These are phyloP conservation scores for Oreonectes daqikongensis DNA, from an alignment of 2,797 vertebrate genomes.

Conservation along the genomic window DNA sequence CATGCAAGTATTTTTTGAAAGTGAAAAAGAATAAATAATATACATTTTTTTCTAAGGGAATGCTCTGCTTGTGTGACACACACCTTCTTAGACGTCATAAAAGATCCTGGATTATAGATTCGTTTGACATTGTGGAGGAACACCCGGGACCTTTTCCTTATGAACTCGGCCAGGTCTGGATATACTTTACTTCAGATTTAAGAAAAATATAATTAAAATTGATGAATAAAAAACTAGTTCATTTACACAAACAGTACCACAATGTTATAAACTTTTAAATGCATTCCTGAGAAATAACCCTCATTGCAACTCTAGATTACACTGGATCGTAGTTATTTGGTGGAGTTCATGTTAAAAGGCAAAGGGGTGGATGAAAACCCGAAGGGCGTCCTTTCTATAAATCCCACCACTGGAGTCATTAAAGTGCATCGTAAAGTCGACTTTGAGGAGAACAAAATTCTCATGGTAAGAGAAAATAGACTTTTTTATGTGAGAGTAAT, in stretches of 20 bases:
- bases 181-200: not conserved
- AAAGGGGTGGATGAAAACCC: constrained; percentile 71
- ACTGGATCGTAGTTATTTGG: constrained; percentile 30
- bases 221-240: too few species aligned
- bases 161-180: constrained; percentile 61
- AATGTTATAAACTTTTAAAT: not conserved
- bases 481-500: not conserved
- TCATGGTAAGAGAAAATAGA: constrained; percentile 59
- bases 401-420: constrained; percentile 56
- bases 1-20: too few species aligned
- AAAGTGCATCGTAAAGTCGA: constrained; percentile 65
- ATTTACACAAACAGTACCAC: not conserved
- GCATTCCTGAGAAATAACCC: not conserved
- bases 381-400: constrained; percentile 67
- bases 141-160: constrained; percentile 72
- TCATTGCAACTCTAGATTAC: constrained; percentile 57
- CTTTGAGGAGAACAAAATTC: constrained; percentile 57
- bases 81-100: constrained; percentile 59
- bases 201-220: too few species aligned
- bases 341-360: constrained; percentile 64
- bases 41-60: constrained; percentile 53
- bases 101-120: constrained; percentile 70
- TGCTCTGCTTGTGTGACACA: constrained; percentile 47
- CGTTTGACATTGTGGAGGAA: constrained; percentile 71
- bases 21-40: not conserved